Base-by-base conservation (phyloP, 2,797 vertebrate species). In the Rhyacichthys aspro region DNA sequence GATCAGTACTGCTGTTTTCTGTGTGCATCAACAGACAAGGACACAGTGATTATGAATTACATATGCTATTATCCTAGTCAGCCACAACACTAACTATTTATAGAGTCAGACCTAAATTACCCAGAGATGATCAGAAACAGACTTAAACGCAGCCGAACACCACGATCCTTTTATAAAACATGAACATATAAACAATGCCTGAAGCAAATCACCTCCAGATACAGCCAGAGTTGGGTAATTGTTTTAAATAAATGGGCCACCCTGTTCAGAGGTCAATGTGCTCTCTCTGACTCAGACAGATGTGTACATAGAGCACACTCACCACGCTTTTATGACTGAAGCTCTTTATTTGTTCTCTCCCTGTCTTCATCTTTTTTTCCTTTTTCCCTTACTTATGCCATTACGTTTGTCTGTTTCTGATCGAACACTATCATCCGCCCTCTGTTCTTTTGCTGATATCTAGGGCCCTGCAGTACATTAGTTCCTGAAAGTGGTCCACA, bases 1-100 rank as follows among this genome's bases (percentile, higher is more conserved):
- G 96, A 87, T 99, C 97, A 1, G 92, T 89, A 78, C 95, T 98
- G 93, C 94, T 97, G 92, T 96, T 98, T 76, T 99, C 97, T 99
- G 91, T 37, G 74, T 58, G 38, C 43, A 15, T 17, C 55, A 72
- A 68, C 28, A 66, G n/a, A 79, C 39, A 69, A 39, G 37, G 54
- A 74, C 39, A 66, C 50, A 64, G 18, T 61, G 18, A 70, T 71
- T 63, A 60, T 16, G 63, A 45, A 71, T 39, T 41, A 53, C 68
- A 54, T 37, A 47, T 48, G 41, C 8, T 17, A 43, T 73, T 73
- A 62, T 74, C 44, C 53, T 49, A 34, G 55, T 72, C 48, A 41
- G 60, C 50, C 17, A 33, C 38, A 42, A 46, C 33, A 70, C 68
- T n/a, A 45, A 70, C 57, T 46, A 55, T 76, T 77, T 70, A 18